phyloP scores from a whole-genome alignment of 2,113 vertebrate species.

The Chaetura pelagica region DNA sequence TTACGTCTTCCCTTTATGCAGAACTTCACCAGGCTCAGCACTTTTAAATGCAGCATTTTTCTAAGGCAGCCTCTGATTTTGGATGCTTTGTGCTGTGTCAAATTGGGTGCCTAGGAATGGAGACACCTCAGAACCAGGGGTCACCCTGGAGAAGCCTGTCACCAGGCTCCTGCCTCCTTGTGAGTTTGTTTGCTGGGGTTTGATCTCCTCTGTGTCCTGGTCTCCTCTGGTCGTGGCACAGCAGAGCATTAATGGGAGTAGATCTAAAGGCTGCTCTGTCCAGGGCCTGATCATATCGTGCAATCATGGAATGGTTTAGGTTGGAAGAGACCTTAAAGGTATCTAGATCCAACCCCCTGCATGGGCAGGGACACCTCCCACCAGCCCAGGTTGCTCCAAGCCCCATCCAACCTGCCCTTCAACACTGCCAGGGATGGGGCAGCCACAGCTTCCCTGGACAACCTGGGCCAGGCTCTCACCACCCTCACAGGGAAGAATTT shows the following conservation, averaged over 20 bases:
- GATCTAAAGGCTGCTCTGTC: not conserved
- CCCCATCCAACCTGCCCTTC: no score
- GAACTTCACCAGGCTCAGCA: slow-evolving; percentile 25
- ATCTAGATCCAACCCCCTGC: no score
- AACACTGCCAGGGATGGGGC: no score
- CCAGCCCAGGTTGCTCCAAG: no score
- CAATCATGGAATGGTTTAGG: no score
- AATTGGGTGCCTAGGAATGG: not conserved
- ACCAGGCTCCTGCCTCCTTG: not conserved
- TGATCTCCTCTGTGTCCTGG: not conserved
- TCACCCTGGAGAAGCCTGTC: not conserved
- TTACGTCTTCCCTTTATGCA: not conserved
- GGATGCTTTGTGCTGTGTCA: not conserved
- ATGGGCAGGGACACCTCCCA: no score
- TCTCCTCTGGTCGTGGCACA: not conserved
- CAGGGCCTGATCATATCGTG: not conserved
- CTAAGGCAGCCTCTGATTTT: not conserved
- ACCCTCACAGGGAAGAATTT: no score
- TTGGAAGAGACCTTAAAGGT: no score
- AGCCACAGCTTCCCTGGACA: no score
- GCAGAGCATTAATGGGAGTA: not conserved
- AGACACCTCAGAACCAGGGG: not conserved
- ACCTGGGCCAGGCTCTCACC: no score
- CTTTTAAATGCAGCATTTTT: slow-evolving; percentile 18
- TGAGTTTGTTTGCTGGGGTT: not conserved